These are phyloP conservation scores for Astyanax mexicanus DNA, from an alignment of 2,797 vertebrate genomes.

Conservation along the genomic window DNA sequence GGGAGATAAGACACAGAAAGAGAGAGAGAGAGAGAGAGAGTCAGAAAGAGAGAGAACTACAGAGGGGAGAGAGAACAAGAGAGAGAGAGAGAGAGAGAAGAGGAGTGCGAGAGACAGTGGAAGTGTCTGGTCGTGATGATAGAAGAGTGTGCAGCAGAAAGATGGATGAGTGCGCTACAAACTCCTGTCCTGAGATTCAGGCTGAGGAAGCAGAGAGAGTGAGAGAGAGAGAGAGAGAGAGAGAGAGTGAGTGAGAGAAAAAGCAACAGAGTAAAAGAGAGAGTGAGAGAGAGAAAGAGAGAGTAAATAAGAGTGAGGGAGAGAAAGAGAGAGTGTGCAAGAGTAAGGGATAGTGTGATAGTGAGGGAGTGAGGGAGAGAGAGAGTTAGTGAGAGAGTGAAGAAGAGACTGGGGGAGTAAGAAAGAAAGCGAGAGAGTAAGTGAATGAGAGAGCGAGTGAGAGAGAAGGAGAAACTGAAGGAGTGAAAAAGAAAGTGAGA, in stretches of 20 bases:
- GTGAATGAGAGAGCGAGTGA: slow-evolving; percentile 63
- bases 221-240: slow-evolving; percentile 38
- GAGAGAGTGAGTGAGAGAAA: slow-evolving; percentile 71
- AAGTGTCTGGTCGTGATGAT: slow-evolving; percentile 53
- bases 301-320: slow-evolving; percentile 24
- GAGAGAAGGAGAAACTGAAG: slow-evolving; percentile 14
- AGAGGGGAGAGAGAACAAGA: too few species aligned
- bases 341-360: too few species aligned
- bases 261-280: slow-evolving; percentile 63
- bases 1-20: slow-evolving; percentile 35
- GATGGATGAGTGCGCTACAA: slow-evolving; percentile 57
- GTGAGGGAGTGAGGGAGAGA: slow-evolving; percentile 66
- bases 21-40: slow-evolving; percentile 31
- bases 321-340: slow-evolving; percentile 69
- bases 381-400: slow-evolving; percentile 36
- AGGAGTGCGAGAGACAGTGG: slow-evolving; percentile 42
- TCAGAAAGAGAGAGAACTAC: slow-evolving; percentile 47
- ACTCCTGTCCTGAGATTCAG: slow-evolving; percentile 48
- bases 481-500: slow-evolving; percentile 65
- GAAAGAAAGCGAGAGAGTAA: slow-evolving; percentile 64
- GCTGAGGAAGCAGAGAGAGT: slow-evolving; percentile 62
- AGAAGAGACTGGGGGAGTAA: too few species aligned
- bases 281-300: slow-evolving; percentile 68
- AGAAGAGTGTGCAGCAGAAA: slow-evolving; percentile 54
- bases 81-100: slow-evolving; percentile 63